Evolutionary conservation across 2,888 invertebrate species (phyloP), one percentile per base, ranked within the genome.

Genomic region (Abscondita cerata): DNA sequence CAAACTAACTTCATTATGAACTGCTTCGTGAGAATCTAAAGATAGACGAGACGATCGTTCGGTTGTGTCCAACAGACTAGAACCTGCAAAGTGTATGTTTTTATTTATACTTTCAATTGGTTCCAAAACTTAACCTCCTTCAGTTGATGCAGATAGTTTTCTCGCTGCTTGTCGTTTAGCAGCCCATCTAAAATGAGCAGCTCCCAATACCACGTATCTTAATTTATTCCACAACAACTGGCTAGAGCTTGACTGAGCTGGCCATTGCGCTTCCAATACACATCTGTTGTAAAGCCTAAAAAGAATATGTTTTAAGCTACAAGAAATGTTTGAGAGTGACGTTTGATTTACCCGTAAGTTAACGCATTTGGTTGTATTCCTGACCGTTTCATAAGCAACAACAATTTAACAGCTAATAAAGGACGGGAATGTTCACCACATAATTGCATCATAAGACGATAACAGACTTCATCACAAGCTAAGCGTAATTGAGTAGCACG

Each of bases 381-480:
- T 36, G 91, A 91, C 15, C 93, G 87, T 79, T 96, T 96, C 96
- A 97, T 96, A 44, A 95, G 87, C 75, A 94, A 91, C 71, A 95
- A 82, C 48, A 95, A 82, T 74, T 96, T 95, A 0, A 98, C 97
- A 1, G 99, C 98, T 73, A 99, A 82, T 58, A 96, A 91, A 0
- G 99, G 98, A 75, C 95, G 87, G 59, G 94, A 93, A 78, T 97
- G 94, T 68, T 93, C 89, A 4, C 98, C 97, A 81, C 98, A 99
- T 18, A 99, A 84, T 81, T 98, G 97, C 95, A 99, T 97, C 90
- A 99, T 93, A 52, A 98, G 93, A 62, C 99, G 87, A 81, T 98
- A 99, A 82, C 98, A 98, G 52, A 98, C 94, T 85, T 98, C 98
- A 82, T 98, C 98, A 74, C 94, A 93, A 36, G 92, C 90, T 64